Evolutionary conservation across 2,797 vertebrate species (phyloP), one percentile per base, ranked within the genome.

Genomic region (Acanthornis magna): DNA sequence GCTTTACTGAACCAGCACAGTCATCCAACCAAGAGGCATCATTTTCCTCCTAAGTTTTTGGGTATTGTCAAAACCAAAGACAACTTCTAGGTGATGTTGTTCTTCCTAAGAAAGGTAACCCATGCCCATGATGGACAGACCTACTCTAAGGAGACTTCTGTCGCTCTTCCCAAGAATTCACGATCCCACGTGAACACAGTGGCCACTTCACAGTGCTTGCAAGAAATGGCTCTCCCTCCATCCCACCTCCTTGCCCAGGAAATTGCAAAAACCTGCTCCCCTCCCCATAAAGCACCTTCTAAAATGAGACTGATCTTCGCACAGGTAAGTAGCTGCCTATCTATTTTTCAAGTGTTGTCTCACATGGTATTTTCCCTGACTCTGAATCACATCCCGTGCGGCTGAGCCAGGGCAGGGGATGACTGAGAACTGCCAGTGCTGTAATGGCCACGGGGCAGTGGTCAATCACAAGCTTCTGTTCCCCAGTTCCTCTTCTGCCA

Each of bases 401-500:
- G 36, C 80, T 82, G 67, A 88, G 60, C 51, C 1, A 0, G 74
- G 36, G 8, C 40, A 66, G 23, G 19, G 53, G 29, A 79, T 94
- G 91, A 96, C 79, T 71, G 85, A 91, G 72, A 92, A 20, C 60
- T 87, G 60, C 95, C 48, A 0, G 89, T 29, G n/a, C 50, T 3
- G 53, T 65, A 82, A 92, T 9, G 22, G 70, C 88, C 91, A 94
- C 6, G 8, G 88, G 91, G 85, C 77, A 71, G 34, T 22, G 57
- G 57, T 90, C 86, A 66, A 38, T 71, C 73, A 83, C 68, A 68
- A 70, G 80, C 54, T 29, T 61, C 54, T 13, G 48, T 11, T 73
- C 36, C 34, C 19, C 48, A 75, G 42, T 96, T 97, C 92, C 95
- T 86, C 82, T 93, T 95, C 80, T 78, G 42, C 29, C 40, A 47